Evolutionary conservation across 2,113 vertebrate species (phyloP).

Genomic region (Glareola pratincola): DNA sequence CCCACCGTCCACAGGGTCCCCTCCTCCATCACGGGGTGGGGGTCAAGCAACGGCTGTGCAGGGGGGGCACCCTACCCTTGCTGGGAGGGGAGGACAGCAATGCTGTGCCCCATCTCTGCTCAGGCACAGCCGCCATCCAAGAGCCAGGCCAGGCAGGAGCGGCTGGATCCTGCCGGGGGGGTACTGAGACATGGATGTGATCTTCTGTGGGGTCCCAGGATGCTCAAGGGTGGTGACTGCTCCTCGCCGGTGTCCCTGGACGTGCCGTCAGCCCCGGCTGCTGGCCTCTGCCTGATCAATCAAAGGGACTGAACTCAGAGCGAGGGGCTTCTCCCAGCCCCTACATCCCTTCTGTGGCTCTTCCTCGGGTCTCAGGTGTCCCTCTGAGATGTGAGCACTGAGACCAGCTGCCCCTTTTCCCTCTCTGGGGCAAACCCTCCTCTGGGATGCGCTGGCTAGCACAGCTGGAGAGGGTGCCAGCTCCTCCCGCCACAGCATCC

Average conservation of each 20-base stretch:
- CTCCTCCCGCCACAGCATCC: not conserved
- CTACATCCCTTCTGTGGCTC: not conserved
- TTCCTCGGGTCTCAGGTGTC: rapidly evolving
- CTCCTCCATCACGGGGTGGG: rapidly evolving
- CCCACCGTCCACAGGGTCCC: not conserved
- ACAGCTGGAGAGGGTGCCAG: not conserved
- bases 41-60: not conserved
- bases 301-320: not conserved
- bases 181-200: not conserved
- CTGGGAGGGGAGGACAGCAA: not conserved
- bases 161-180: not conserved
- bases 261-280: not conserved
- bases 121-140: rapidly evolving
- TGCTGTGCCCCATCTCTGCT: not conserved
- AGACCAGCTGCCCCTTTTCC: not conserved
- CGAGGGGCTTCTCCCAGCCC: not conserved
- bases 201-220: rapidly evolving
- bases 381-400: not conserved
- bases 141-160: not conserved
- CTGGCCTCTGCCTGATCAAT: not conserved
- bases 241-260: rapidly evolving
- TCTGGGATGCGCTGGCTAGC: not conserved
- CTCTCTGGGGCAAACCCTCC: not conserved
- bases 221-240: not conserved
- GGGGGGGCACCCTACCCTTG: not conserved